Conservation (phyloP, 1,140 invertebrate genomes). For the Camponotus vicinus region DNA sequence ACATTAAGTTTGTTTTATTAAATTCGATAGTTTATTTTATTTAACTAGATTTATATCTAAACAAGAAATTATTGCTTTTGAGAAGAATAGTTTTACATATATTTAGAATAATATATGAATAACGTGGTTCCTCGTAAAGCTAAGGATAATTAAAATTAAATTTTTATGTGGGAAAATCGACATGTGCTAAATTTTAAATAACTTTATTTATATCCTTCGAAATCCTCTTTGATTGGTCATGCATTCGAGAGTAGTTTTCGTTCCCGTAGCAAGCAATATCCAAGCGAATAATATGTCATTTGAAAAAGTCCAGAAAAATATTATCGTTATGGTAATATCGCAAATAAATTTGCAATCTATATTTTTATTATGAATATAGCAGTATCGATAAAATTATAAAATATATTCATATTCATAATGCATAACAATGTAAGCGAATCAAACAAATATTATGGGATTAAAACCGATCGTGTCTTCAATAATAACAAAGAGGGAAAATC, state of each 20-base stretch:
- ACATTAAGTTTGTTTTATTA: background rate
- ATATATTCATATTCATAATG: background rate
- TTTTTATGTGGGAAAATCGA: slow-evolving; percentile 7
- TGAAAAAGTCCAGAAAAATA: background rate
- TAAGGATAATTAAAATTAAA: slow-evolving; percentile 4
- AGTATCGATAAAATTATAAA: background rate
- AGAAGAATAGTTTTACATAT: background rate
- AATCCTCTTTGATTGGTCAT: slow-evolving; percentile 32
- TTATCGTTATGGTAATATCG: slow-evolving; percentile 1
- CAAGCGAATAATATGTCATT: background rate
- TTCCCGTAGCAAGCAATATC: slow-evolving; percentile 27
- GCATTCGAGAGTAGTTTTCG: background rate
- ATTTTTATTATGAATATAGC: background rate
- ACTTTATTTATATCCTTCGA: background rate
- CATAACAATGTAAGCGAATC: too few species aligned
- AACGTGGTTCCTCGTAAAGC: background rate
- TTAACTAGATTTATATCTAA: background rate
- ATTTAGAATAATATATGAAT: background rate
- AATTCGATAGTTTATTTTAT: too few species aligned
- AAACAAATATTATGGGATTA: background rate
- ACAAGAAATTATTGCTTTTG: background rate
- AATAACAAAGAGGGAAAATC: background rate
- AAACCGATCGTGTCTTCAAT: background rate
- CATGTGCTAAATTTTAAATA: slow-evolving; percentile 36
- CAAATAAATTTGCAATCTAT: background rate